These are phyloP conservation scores for Vulpes ferrilata DNA, from an alignment of 2,113 vertebrate genomes.

Conservation along the genomic window DNA sequence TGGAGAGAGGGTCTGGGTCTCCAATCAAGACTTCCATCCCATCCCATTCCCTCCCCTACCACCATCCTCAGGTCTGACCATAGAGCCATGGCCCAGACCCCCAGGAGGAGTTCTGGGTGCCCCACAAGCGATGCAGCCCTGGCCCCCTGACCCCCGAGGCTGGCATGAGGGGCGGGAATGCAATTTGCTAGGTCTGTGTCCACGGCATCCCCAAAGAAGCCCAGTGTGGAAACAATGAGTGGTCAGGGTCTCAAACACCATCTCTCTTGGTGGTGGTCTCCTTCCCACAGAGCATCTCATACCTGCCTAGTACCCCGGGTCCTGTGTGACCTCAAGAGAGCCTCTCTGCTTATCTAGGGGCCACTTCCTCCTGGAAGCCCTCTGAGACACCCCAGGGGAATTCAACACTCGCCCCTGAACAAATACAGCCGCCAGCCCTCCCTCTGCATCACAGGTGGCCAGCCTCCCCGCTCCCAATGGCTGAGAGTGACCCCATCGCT, in stretches of 20 bases:
- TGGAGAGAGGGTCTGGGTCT: not conserved
- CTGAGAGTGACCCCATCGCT: not conserved
- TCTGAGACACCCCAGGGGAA: not conserved
- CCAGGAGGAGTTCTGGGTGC: not conserved
- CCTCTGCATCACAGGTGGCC: not conserved
- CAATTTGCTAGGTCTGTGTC: not conserved
- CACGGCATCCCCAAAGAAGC: not conserved
- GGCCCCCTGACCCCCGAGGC: rapidly evolving
- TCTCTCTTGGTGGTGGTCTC: rapidly evolving
- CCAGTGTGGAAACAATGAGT: rapidly evolving
- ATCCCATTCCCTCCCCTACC: rapidly evolving
- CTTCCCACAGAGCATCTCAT: too few relatives aligned
- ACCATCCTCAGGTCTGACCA: rapidly evolving
- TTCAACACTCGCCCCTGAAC: not conserved
- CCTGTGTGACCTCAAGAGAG: not conserved
- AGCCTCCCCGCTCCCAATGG: not conserved
- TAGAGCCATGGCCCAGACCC: not conserved
- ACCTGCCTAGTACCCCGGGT: not conserved
- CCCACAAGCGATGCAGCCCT: not conserved
- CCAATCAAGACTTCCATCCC: too few relatives aligned
- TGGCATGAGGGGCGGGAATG: not conserved
- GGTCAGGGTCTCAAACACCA: not conserved
- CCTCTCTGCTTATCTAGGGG: not conserved
- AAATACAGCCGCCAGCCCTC: not conserved
- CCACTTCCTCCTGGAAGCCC: not conserved